These are phyloP conservation scores for Syngnathoides biaculeatus DNA, from an alignment of 2,113 vertebrate genomes.

Conservation along the genomic window DNA sequence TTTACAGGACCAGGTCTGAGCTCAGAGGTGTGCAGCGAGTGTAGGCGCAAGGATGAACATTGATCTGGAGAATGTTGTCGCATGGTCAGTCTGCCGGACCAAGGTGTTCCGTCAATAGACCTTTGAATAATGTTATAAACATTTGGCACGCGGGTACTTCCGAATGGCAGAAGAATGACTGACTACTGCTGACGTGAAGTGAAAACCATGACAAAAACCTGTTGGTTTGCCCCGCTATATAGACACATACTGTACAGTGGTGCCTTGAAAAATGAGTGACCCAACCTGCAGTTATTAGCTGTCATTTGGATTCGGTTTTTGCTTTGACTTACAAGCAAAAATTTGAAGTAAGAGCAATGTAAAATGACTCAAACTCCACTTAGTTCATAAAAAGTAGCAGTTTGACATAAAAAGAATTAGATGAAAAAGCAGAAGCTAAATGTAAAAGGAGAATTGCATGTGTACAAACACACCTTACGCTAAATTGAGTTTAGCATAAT, in stretches of 20 bases:
- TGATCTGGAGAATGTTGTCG: background rate
- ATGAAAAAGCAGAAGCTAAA: too few relatives aligned
- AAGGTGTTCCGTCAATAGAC: background rate
- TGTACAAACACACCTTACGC: too few relatives aligned
- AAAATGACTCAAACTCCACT: background rate
- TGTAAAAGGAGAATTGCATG: too few relatives aligned
- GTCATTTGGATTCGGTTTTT: too few relatives aligned
- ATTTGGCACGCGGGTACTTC: background rate
- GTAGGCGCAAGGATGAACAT: background rate
- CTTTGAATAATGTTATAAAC: background rate
- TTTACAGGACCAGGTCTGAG: constrained; percentile 31
- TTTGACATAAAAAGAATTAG: too few relatives aligned
- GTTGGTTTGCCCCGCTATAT: background rate
- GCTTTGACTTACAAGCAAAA: too few relatives aligned
- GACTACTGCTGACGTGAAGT: background rate
- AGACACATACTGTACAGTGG: too few relatives aligned
- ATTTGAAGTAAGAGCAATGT: too few relatives aligned
- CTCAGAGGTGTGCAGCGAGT: background rate
- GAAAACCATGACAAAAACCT: background rate
- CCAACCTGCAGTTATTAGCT: too few relatives aligned
- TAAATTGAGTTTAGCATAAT: too few relatives aligned
- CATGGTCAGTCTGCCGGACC: background rate
- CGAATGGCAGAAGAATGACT: background rate
- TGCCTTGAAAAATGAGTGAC: too few relatives aligned
- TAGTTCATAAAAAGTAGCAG: too few relatives aligned